phyloP scores from a whole-genome alignment of 1,140 invertebrate species.

The Agrilus planipennis region DNA sequence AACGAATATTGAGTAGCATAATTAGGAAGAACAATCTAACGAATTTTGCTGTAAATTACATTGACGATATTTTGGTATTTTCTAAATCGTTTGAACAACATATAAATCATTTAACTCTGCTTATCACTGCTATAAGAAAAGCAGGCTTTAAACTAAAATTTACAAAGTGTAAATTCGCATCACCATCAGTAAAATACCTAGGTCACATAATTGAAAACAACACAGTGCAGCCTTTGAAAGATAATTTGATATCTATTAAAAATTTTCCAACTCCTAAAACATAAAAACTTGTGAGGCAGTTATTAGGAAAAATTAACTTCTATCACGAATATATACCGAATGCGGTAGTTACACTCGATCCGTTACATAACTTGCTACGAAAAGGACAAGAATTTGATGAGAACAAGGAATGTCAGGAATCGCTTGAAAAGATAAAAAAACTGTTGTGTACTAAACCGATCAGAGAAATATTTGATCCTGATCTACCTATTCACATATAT shows the following conservation, averaged over 20 bases:
- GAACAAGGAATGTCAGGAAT: slow-evolving; percentile 1
- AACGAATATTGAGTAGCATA: no score
- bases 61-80: slow-evolving; percentile 26
- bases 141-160: slow-evolving; percentile 20
- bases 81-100: slow-evolving; percentile 26
- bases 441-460: no score
- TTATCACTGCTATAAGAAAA: slow-evolving; percentile 20
- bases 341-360: slow-evolving; percentile 9
- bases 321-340: slow-evolving; percentile 24
- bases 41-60: slow-evolving; percentile 18
- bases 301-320: slow-evolving; percentile 30
- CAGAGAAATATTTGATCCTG: no score
- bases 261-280: slow-evolving; percentile 19
- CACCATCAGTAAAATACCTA: slow-evolving; percentile 18
- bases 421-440: slow-evolving; percentile 2
- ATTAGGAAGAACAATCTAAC: slow-evolving; percentile 24
- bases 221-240: slow-evolving; percentile 27
- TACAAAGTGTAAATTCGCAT: slow-evolving; percentile 20
- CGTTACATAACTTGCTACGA: slow-evolving; percentile 4
- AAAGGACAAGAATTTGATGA: background rate
- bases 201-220: slow-evolving; percentile 17
- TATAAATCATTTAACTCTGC: slow-evolving; percentile 19
- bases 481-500: no score
- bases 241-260: slow-evolving; percentile 19
- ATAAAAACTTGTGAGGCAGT: slow-evolving; percentile 20